A percentile compares a stretch with the other conserved stretches of the same genome.
Evolutionary conservation across 2,113 vertebrate genomes (phyloP).

Genomic region (Panurus biarmicus): DNA sequence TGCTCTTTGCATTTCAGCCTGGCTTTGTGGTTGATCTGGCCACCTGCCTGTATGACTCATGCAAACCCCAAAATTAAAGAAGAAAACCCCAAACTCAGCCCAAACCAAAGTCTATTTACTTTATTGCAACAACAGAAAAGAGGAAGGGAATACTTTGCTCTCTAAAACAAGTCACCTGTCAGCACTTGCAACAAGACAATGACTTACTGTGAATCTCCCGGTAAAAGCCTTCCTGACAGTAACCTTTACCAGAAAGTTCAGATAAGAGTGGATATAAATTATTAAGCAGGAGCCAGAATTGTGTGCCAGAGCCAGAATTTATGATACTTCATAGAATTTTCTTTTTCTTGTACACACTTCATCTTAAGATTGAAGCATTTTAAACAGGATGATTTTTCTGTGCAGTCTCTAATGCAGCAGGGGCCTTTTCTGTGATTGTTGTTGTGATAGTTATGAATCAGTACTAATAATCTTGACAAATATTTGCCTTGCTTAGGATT

Average conservation of each 20-base stretch:
- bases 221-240: not conserved
- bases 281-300: not conserved
- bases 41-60: rapidly evolving
- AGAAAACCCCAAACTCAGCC: not conserved
- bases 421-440: not conserved
- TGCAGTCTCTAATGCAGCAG: not conserved
- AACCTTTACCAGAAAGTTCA: not conserved
- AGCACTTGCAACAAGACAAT: not conserved
- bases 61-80: not conserved
- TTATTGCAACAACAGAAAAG: not conserved
- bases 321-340: not conserved
- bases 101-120: not conserved
- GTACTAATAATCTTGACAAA: not conserved
- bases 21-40: not conserved
- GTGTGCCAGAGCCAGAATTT: not conserved
- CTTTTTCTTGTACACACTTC: not conserved
- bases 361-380: not conserved
- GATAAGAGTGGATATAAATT: not conserved
- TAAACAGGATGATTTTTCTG: not conserved
- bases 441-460: not conserved
- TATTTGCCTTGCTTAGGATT: not conserved
- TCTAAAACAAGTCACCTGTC: not conserved
- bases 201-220: not conserved
- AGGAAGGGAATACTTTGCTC: not conserved
- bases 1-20: not conserved